These are phyloP conservation scores for Myotis planiceps DNA, from an alignment of 2,797 vertebrate genomes.

Conservation along the genomic window DNA sequence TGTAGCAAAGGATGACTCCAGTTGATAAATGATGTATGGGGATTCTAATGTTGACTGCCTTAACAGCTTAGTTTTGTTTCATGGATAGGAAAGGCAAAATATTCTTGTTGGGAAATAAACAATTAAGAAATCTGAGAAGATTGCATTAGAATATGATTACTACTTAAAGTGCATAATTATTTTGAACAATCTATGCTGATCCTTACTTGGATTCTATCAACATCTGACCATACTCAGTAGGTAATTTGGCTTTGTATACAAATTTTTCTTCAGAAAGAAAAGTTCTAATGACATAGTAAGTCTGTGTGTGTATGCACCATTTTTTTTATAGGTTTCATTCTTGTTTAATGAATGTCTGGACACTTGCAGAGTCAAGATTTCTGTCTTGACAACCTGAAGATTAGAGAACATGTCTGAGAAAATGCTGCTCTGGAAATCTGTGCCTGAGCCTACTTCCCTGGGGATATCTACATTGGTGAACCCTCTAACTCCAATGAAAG, in stretches of 20 bases:
- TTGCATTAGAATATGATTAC: background rate
- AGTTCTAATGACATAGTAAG: background rate
- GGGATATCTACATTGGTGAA: accelerated
- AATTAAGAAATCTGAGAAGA: background rate
- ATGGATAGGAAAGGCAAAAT: background rate
- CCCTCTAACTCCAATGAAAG: background rate
- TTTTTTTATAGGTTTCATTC: background rate
- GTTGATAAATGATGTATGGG: background rate
- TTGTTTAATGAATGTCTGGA: background rate
- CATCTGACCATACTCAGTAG: background rate
- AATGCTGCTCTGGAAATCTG: background rate
- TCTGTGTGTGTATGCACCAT: background rate
- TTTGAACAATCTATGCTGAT: background rate
- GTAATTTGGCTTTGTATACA: background rate
- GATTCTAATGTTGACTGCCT: background rate
- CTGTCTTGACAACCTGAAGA: background rate
- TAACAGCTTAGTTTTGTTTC: background rate
- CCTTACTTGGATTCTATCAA: background rate
- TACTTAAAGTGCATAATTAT: background rate
- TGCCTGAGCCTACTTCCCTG: background rate
- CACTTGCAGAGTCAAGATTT: background rate
- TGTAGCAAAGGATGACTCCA: background rate
- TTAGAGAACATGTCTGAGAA: background rate
- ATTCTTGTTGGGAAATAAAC: background rate
- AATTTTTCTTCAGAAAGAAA: background rate